Evolutionary conservation across 37 sponge, comb jelly and placozoan species (phyloP).

Genomic region (Cladorhizidae sp.): DNA sequence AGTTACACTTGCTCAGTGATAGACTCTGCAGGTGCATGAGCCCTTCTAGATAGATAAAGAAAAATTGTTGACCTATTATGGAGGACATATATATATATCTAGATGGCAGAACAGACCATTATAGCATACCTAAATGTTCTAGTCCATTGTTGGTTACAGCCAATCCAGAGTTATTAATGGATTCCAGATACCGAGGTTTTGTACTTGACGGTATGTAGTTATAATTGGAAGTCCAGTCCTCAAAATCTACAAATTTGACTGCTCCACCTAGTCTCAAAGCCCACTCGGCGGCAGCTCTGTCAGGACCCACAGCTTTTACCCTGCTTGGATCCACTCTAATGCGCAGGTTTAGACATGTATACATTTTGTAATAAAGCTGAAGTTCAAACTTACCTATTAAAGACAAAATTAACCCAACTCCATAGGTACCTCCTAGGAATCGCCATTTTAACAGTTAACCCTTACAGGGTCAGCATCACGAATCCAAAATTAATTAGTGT

Average conservation of each 20-base stretch:
- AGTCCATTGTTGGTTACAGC: constrained; percentile 62
- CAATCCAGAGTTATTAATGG: constrained; percentile 47
- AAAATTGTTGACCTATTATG: not conserved
- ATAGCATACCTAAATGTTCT: constrained; percentile 61
- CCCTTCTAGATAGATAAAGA: constrained; percentile 27
- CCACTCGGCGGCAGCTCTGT: constrained; percentile 85
- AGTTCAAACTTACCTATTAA: constrained; percentile 44
- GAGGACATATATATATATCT: not conserved
- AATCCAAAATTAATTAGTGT: no score
- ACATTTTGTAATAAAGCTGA: not conserved
- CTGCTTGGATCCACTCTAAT: constrained; percentile 70
- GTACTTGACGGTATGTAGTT: not conserved
- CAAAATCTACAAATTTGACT: constrained; percentile 48
- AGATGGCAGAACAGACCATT: not conserved
- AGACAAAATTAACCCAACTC: constrained; percentile 55
- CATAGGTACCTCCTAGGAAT: constrained; percentile 5
- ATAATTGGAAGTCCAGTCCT: constrained; percentile 38
- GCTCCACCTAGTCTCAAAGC: constrained; percentile 65
- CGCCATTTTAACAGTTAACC: no score
- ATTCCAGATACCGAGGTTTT: constrained; percentile 27
- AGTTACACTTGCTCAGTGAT: constrained; percentile 41
- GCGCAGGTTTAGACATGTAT: not conserved
- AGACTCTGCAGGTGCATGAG: constrained; percentile 23
- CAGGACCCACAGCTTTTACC: constrained; percentile 61
- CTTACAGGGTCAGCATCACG: no score